Evolutionary conservation across 1,140 invertebrate genomes (phyloP).

Genomic region (Cyrtorhinus lividipennis): DNA sequence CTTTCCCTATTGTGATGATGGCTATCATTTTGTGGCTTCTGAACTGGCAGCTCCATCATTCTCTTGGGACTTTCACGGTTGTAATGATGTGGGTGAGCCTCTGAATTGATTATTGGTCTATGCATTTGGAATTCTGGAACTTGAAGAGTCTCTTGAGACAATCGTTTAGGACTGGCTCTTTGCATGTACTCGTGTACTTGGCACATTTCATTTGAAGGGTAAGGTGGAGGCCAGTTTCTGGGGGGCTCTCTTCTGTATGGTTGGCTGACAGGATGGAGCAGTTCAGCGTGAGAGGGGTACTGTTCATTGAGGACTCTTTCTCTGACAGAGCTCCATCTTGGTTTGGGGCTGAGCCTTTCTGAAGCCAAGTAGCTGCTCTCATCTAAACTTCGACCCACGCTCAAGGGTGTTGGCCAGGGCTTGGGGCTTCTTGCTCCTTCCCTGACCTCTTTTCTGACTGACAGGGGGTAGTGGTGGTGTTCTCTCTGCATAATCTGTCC

Average conservation of each 20-base stretch:
- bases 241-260: neutral
- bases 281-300: neutral
- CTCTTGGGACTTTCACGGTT: neutral
- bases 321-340: slow-evolving; percentile 8
- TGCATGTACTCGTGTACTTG: neutral
- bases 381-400: neutral
- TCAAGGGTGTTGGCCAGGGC: neutral
- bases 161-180: neutral
- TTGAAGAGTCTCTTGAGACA: neutral
- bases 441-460: neutral
- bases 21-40: neutral
- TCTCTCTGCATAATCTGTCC: neutral
- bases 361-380: neutral
- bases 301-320: neutral
- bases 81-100: neutral
- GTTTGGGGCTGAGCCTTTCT: slow-evolving; percentile 7
- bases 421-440: neutral
- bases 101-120: neutral
- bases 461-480: neutral
- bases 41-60: neutral
- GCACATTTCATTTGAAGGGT: neutral
- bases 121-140: neutral
- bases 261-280: neutral
- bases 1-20: neutral
- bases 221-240: neutral